Evolutionary conservation across 1,140 invertebrate species (phyloP), one percentile per base, ranked within the genome.

Genomic region (Tachypleus tridentatus): DNA sequence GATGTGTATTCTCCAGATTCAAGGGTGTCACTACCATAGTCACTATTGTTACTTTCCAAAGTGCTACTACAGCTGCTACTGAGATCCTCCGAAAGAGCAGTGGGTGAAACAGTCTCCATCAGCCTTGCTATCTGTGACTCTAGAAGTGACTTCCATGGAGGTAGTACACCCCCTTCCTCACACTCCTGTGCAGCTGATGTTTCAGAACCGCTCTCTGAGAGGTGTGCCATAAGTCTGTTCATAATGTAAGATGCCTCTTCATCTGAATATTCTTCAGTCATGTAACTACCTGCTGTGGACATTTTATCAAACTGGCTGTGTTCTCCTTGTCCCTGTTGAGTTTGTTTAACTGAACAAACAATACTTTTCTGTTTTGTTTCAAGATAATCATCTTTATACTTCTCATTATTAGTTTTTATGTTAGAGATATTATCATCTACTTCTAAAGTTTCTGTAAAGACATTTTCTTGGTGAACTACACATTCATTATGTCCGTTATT

Each of bases 1-100:
- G 64, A 62, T 6, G 64, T 47, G 47, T 70, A 63, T 64, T 71
- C 70, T 49, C 63, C 66, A 50, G 68, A 70, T 64, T 71, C 70
- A 29, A 71, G 65, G n/a, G 70, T 71, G 63, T 71, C 70, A 64
- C 69, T 70, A 5, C 70, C 70, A 64, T 70, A 71, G 53, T 71
- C 70, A 64, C 66, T 68, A 63, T 71, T 71, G 64, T 71, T 71
- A 47, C 62, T 65, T 49, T 49, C 56, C 7, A 57, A 50, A 49
- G 61, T 66, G 51, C 61, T 64, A 58, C 68, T 69, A 53, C 63
- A 64, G 53, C 65, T 69, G 57, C 63, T 65, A 53, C 64, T 68
- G 48, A 61, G 58, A 49, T 69, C 65, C 29, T 63, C 60, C 29
- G 64, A 64, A 49, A 69, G 63, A 10, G 62, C 64, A 29, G 60